Evolutionary conservation across 2,888 invertebrate genomes (phyloP), one percentile per base, ranked within the genome.

Genomic region (Leptopilina syphax): DNA sequence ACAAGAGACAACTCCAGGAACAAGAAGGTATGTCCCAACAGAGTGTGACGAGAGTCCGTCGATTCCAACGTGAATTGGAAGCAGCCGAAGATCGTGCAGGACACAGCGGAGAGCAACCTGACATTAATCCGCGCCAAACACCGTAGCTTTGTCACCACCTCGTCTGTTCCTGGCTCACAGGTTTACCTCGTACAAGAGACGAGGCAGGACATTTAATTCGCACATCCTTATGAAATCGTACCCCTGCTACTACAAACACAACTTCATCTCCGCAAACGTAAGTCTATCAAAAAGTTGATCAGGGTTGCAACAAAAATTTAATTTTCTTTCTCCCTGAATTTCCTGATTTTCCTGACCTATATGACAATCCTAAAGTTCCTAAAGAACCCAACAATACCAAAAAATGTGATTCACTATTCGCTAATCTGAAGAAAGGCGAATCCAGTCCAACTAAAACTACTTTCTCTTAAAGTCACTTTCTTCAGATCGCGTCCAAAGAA

Each of bases 61-160:
- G 98, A 93, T 98, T 98, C 98, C 98, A 99, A 93, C 96, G 98
- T 90, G 98, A 99, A 93, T 93, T 99, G 92, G 98, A 99, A 93
- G 98, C 98, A 78, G 98, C 98, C 86, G 98, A 99, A 93, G 98
- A 98, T 93, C 97, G 98, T 88, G 98, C 98, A 89, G 98, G 98
- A 98, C 90, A 95, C 95, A 88, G 98, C 98, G 88, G 98, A 98
- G 94, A 97, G 96, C 94, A 98, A 97, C 93, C 95, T 98, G 92
- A 96, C 96, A 89, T 94, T 98, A 93, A 98, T 98, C 94, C 96
- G 98, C 91, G 98, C 98, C 94, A 98, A 99, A 95, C 98, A 98
- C 94, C 98, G 98, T 94, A 97, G 98, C 93, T 98, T 98, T 93
- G 98, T 98, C 91, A 98, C 98, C 94, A 97, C 97, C 92, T 97